These are phyloP conservation scores for Oreohelix idahoensis DNA, from an alignment of 1,140 invertebrate genomes.

Conservation along the genomic window DNA sequence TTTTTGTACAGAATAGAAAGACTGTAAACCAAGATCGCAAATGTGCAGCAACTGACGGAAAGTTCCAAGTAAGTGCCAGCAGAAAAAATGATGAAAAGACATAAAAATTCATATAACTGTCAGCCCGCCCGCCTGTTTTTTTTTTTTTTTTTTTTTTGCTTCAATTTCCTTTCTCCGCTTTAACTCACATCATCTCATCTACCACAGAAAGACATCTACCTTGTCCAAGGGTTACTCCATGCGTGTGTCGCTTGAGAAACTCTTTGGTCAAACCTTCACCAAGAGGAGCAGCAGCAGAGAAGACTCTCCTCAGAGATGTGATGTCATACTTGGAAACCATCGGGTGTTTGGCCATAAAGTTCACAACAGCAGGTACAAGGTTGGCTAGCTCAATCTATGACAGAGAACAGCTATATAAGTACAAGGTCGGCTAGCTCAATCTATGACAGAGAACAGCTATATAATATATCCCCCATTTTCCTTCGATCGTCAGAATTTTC, in stretches of 20 bases:
- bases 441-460: conserved; percentile 66
- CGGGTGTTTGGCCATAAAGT: conserved; percentile 69
- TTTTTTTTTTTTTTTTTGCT: too few species aligned
- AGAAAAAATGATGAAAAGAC: too few species aligned
- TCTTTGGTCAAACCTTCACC: conserved; percentile 16
- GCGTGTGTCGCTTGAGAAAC: conserved; percentile 9
- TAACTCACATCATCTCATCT: too few species aligned
- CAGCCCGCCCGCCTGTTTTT: too few species aligned
- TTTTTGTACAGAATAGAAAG: too few species aligned
- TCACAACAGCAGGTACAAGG: conserved; percentile 71
- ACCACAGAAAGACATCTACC: conserved; percentile 21
- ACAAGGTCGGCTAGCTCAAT: conserved; percentile 61
- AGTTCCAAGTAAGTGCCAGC: too few species aligned
- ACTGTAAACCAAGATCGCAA: too few species aligned
- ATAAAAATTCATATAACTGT: too few species aligned
- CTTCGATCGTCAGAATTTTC: too few species aligned
- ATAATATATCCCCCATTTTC: too few species aligned
- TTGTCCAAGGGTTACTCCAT: conserved; percentile 15
- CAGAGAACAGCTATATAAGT: conserved; percentile 70
- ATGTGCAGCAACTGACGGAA: too few species aligned
- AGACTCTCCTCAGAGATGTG: conserved; percentile 3
- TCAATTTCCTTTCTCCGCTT: too few species aligned
- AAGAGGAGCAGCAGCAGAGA: conserved; percentile 38
- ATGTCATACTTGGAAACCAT: conserved; percentile 49
- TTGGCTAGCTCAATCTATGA: conserved; percentile 56